A percentile compares a stretch with the other conserved stretches of the same genome.
Evolutionary conservation across 1,140 invertebrate species (phyloP).

Genomic region (Watersipora subatra): DNA sequence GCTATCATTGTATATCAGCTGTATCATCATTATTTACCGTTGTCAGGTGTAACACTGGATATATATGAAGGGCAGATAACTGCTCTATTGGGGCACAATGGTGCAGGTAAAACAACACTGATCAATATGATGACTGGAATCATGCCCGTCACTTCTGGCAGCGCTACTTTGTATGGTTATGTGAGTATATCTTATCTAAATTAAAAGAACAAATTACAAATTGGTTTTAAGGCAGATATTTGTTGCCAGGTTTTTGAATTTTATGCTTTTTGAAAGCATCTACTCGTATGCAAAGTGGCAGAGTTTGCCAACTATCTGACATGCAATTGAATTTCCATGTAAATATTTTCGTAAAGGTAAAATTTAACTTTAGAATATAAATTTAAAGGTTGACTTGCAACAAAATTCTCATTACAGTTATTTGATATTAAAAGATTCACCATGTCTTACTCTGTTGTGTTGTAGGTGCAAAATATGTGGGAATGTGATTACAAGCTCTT

Average conservation of each 20-base stretch:
- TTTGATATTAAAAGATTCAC: too few species aligned
- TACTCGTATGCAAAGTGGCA: background rate
- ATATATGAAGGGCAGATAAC: conserved; percentile 67
- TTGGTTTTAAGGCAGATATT: background rate
- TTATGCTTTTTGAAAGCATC: background rate
- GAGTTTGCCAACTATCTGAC: too few species aligned
- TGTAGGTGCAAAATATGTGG: too few species aligned
- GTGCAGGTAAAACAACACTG: conserved; percentile 48
- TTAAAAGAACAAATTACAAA: background rate
- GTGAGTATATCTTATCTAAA: conserved; percentile 9
- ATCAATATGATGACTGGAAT: conserved; percentile 61
- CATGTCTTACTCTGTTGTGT: too few species aligned
- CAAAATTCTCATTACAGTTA: too few species aligned
- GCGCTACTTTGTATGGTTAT: conserved; percentile 18
- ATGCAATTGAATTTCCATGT: too few species aligned
- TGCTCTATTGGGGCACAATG: conserved; percentile 73
- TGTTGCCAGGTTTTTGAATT: background rate
- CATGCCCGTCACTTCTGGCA: conserved; percentile 19
- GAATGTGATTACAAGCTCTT: too few species aligned
- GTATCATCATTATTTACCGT: too few species aligned
- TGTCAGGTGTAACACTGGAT: conserved; percentile 43
- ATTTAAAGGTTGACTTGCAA: too few species aligned
- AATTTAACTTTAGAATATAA: too few species aligned
- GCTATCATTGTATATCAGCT: too few species aligned
- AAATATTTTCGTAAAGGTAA: too few species aligned